A percentile compares a stretch with the other conserved stretches of the same genome.
Evolutionary conservation across 2,888 invertebrate species (phyloP).

Genomic region (Colostygia pectinataria): DNA sequence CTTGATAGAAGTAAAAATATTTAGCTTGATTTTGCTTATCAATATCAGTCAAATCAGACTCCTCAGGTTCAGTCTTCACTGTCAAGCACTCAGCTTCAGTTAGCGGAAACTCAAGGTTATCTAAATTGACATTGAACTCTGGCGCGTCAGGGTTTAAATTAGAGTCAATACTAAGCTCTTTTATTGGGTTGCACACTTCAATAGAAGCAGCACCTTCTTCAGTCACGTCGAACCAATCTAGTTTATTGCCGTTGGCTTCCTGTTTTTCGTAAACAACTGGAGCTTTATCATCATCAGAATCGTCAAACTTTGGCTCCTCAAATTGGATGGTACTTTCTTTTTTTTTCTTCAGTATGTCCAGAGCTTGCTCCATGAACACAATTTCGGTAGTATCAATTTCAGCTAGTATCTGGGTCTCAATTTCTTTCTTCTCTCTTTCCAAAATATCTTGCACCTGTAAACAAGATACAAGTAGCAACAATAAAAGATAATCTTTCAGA

Average conservation of each 20-base stretch:
- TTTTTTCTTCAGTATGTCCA: slow-evolving; percentile 85
- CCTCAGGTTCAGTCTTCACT: slow-evolving; percentile 39
- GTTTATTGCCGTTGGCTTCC: slow-evolving; percentile 55
- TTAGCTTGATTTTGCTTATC: slow-evolving; percentile 78
- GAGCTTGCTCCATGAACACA: slow-evolving; percentile 93
- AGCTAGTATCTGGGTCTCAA: slow-evolving; percentile 84
- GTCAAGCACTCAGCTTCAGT: slow-evolving; percentile 43
- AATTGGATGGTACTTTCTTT: slow-evolving; percentile 58
- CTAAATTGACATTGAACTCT: slow-evolving; percentile 45
- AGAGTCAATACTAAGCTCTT: slow-evolving; percentile 52
- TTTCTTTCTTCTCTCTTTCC: slow-evolving; percentile 87
- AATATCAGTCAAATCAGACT: slow-evolving; percentile 52
- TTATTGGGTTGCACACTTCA: slow-evolving; percentile 54
- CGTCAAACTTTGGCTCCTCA: slow-evolving; percentile 42
- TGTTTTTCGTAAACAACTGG: slow-evolving; percentile 61
- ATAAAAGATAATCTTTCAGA: too few species aligned
- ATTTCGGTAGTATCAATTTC: slow-evolving; percentile 91
- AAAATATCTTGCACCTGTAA: slow-evolving; percentile 87
- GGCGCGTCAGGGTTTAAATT: slow-evolving; percentile 66
- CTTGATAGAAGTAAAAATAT: slow-evolving; percentile 92
- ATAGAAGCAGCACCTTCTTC: slow-evolving; percentile 67
- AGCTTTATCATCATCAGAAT: slow-evolving; percentile 41
- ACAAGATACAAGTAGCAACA: too few species aligned
- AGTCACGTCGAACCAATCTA: slow-evolving; percentile 72
- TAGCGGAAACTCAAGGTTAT: slow-evolving; percentile 57